These are phyloP conservation scores for Tetrao urogallus DNA, from an alignment of 2,113 vertebrate species.

Conservation along the genomic window DNA sequence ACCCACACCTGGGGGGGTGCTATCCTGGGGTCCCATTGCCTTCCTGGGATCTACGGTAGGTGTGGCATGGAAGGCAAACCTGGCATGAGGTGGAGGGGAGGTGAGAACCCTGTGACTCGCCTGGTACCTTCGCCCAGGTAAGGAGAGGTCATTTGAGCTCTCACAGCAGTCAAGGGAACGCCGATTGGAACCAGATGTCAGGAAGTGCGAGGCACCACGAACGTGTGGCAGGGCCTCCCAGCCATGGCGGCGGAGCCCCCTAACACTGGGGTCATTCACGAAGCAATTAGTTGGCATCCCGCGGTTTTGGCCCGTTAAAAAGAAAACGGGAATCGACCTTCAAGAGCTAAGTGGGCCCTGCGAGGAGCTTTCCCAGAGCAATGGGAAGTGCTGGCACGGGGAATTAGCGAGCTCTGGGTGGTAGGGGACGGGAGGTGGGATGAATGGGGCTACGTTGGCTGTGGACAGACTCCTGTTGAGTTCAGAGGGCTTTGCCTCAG, in stretches of 20 bases:
- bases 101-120: neutral
- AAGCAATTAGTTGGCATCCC: conserved; percentile 46
- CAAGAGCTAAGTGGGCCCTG: conserved; percentile 5
- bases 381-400: neutral
- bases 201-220: conserved; percentile 64
- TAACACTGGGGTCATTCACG: conserved; percentile 62
- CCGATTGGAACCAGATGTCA: conserved; percentile 73
- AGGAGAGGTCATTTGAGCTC: conserved; percentile 33
- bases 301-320: neutral
- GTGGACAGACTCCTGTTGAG: neutral
- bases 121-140: conserved; percentile 62
- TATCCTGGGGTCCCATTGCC: too few relatives aligned
- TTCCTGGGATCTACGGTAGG: accelerated
- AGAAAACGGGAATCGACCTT: neutral
- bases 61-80: neutral
- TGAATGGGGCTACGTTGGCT: accelerated
- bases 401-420: neutral
- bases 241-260: conserved; percentile 25
- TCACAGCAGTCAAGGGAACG: neutral
- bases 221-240: conserved; percentile 44
- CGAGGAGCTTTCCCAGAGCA: neutral
- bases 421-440: neutral
- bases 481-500: conserved; percentile 7
- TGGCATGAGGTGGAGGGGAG: neutral
- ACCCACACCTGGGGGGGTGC: too few relatives aligned